Evolutionary conservation across 1,140 invertebrate species (phyloP), one percentile per base, ranked within the genome.

Genomic region (Drosophila pachea): DNA sequence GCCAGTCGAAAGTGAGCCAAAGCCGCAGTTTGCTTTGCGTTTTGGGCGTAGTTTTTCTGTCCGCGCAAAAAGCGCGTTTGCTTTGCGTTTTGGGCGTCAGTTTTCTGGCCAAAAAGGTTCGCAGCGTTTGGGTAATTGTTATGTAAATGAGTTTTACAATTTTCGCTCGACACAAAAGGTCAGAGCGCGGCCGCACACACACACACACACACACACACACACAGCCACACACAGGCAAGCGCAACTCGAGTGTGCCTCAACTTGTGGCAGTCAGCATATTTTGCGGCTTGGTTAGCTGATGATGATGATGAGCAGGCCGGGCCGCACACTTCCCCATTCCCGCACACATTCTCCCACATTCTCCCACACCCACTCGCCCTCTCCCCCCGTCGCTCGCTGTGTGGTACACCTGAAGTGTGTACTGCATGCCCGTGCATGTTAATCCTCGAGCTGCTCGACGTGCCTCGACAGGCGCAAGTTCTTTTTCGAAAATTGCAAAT

Each of bases 401-500:
- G 8, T 16, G 33, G n/a, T 9, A 38, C 16, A 38, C 45, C 32
- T 35, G 45, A 65, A 49, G 32, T 45, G 22, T 58, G 16, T 52
- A 54, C 29, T 70, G 68, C 68, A 70, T 70, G 68, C 68, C 68
- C 59, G 31, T 66, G 62, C 68, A 66, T 53, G 62, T 43, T 70
- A 59, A 70, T 59, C 48, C 68, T 32, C 63, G 40, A 54, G 11
- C 60, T 53, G 52, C 54, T 35, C 54, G 36, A 42, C 56, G 22
- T 65, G 14, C 61, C 58, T 58, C 63, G 53, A 70, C 70, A 70
- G 38, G 65, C 45, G 38, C 62, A 72, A 72, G 74, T 69, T 84
- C 82, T 86, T 47, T 86, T 86, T 86, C 75, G 77, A 77, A 86
- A 86, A 86, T 86, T 86, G 81, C 82, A 86, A 86, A 86, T 86